Conservation (phyloP, 2,797 vertebrate species). For the Semotilus atromaculatus region DNA sequence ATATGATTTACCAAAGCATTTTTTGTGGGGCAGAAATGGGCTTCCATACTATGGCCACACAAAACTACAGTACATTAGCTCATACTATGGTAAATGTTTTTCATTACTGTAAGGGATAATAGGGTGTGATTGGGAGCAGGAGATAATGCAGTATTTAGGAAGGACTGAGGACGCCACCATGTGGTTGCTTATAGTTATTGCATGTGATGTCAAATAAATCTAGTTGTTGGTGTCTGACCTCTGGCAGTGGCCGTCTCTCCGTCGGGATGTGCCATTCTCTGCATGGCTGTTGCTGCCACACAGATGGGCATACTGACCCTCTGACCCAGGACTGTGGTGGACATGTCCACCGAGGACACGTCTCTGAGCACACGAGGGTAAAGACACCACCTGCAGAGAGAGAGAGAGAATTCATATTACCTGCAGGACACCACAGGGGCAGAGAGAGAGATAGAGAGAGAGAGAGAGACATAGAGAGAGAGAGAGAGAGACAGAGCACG, state of each 20-base stretch:
- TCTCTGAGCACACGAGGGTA: conserved; percentile 88
- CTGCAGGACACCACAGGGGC: too few species aligned
- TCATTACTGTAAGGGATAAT: background rate
- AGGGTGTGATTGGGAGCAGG: background rate
- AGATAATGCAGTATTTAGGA: background rate
- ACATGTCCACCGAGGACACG: conserved; percentile 85
- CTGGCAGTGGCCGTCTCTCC: conserved; percentile 88
- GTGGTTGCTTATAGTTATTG: conserved; percentile 23
- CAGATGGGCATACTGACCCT: conserved; percentile 88
- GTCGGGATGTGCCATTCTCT: conserved; percentile 90
- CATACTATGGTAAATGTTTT: too few species aligned
- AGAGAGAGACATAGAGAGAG: too few species aligned
- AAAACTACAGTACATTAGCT: background rate
- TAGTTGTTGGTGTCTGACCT: conserved; percentile 73
- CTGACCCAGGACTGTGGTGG: conserved; percentile 83
- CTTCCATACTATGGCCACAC: background rate
- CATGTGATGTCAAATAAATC: too few species aligned
- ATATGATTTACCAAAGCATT: background rate
- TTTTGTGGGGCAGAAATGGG: background rate
- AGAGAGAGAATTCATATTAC: too few species aligned
- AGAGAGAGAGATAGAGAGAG: too few species aligned
- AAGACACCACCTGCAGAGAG: conserved; percentile 82
- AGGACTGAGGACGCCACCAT: conserved; percentile 37
- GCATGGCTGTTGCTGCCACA: conserved; percentile 90
- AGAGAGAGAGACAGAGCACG: too few species aligned